A percentile compares a stretch with the other conserved stretches of the same genome.
Conservation (phyloP, 2,797 vertebrate species). For the Brachymystax lenok region DNA sequence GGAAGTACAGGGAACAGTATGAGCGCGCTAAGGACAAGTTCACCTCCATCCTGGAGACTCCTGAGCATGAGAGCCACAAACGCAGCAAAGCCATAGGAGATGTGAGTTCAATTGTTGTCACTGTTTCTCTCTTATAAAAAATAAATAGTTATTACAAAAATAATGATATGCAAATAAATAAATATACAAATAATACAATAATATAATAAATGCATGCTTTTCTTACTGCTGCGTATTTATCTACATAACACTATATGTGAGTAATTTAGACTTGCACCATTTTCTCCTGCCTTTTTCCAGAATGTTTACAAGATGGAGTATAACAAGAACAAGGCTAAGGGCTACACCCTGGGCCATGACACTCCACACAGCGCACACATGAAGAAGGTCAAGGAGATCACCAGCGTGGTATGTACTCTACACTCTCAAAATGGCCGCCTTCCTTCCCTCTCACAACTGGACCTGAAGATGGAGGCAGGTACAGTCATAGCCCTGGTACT, state of each 20-base stretch:
- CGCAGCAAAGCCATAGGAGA: constrained; percentile 94
- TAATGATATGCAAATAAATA: background rate
- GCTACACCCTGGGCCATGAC: constrained; percentile 92
- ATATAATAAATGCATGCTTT: background rate
- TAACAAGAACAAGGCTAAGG: constrained; percentile 91
- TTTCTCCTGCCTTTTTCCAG: constrained; percentile 59
- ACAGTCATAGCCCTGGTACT: background rate
- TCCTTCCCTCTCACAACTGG: background rate
- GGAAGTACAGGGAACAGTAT: constrained; percentile 90
- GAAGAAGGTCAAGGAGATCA: constrained; percentile 93
- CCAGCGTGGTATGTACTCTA: constrained; percentile 82
- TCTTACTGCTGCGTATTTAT: background rate
- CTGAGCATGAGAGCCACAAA: constrained; percentile 85
- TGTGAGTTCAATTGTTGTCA: constrained; percentile 73
- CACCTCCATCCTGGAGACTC: constrained; percentile 91
- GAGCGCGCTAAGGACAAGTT: constrained; percentile 92
- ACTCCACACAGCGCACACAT: constrained; percentile 89
- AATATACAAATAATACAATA: background rate
- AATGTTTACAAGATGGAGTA: constrained; percentile 94
- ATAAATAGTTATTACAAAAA: too few relatives aligned
- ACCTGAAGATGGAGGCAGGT: background rate
- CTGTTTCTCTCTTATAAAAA: too few relatives aligned
- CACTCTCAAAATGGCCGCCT: background rate
- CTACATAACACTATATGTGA: background rate
- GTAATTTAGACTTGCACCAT: constrained; percentile 5